Base-by-base conservation (phyloP, 2,888 invertebrate genomes). In the Eupithecia abbreviata region DNA sequence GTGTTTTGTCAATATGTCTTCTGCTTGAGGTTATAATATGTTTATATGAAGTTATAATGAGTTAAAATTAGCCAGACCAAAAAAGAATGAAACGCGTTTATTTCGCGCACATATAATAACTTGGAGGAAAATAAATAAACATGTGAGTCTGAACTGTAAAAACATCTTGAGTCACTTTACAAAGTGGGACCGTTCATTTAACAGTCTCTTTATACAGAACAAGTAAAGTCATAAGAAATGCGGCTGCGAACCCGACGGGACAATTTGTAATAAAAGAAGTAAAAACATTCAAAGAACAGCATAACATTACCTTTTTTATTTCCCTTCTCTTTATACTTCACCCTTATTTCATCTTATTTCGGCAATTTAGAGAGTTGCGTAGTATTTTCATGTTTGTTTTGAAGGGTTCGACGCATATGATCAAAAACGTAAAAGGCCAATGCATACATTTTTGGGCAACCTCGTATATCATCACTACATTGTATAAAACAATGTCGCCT, bases 281-380 rank as follows among this genome's bases (percentile, higher is more conserved):
- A 78, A 79, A 80, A 77, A 74, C 75, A 75, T 81, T 69, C 74
- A 13, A 76, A 77, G 78, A 79, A 77, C 77, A 78, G 77, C 75
- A 77, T 80, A 75, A 81, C 79, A 81, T 75, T 74, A 77, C 79
- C 58, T 79, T 86, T 81, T 80, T 83, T 82, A 47, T 69, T 81
- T 83, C 80, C 79, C 79, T 79, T 84, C 82, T 80, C 83, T 79
- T 81, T 77, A 79, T 74, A 75, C 78, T 75, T 79, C 72, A 72
- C 68, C 74, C 75, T 77, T 81, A 79, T 79, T 77, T 81, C 80
- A 83, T 81, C 78, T 79, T 81, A 77, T 81, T 79, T 76, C 73
- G 77, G 77, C 81, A 80, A 81, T 81, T 79, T 81, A 73, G 62
- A 73, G 70, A 73, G 73, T 76, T 74, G 72, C 71, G 58, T 30